Evolutionary conservation across 2,888 invertebrate species (phyloP), one percentile per base, ranked within the genome.

Genomic region (Myathropa florea): DNA sequence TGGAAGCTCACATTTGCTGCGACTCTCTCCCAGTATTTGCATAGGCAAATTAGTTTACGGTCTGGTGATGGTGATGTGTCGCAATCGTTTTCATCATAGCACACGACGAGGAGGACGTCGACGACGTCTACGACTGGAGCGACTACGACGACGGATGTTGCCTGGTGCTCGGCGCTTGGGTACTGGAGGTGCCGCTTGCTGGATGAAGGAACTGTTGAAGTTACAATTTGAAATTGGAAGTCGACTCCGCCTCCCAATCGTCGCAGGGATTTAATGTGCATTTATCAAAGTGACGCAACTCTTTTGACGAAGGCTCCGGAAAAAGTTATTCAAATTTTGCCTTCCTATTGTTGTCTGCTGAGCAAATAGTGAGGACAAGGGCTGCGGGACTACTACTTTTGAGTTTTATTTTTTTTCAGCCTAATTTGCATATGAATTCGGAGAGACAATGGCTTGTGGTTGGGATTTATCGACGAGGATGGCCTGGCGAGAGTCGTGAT

Each of bases 31-130:
- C 57, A 12, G 82, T 86, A 86, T 86, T 86, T 86, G 86, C 86
- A 86, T 86, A 86, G 86, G 86, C 83, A 86, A 86, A 86, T 86
- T 86, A 86, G 86, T 86, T 86, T 86, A 86, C 83, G 86, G 86
- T 86, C 86, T 86, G 86, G 78, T 79, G 86, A 86, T 86, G 86
- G 73, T 83, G 83, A 86, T 83, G 86, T 86, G 78, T 83, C 75
- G 83, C 86, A 86, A 79, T 75, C 70, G 78, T 79, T 83, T 83
- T 67, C 78, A 79, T 83, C 78, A 86, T 83, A 83, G 28, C 72
- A 33, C 24, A 3, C 14, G 59, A 63, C 60, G 61, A 60, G 60
- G 33, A 61, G 18, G 46, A n/a, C 46, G n/a, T 46, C 18, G 46
- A 18, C 57, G 57, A 24, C 55, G 55, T 9, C 12, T 3, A 28